These are phyloP conservation scores for Scaptomyza tumidula DNA, from an alignment of 2,888 invertebrate species.

Conservation along the genomic window DNA sequence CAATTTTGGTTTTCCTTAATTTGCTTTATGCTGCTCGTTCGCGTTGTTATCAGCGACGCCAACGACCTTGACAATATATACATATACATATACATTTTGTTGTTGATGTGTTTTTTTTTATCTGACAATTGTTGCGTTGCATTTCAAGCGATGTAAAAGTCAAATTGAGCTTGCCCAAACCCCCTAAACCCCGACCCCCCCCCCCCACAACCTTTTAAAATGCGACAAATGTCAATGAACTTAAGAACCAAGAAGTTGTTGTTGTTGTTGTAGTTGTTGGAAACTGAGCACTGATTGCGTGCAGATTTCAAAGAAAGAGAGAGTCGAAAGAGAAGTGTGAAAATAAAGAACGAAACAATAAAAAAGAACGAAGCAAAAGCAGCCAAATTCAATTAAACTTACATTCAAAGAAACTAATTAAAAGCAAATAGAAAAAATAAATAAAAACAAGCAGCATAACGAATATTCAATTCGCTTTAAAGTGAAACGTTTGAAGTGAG, in stretches of 20 bases:
- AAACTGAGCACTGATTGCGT: slow-evolving; percentile 34
- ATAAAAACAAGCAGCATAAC: not conserved
- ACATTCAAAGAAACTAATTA: slow-evolving; percentile 50
- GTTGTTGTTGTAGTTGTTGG: too few species aligned
- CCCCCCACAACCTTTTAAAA: slow-evolving; percentile 5
- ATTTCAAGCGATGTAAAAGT: slow-evolving; percentile 56
- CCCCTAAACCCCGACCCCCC: too few species aligned
- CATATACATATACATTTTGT: not conserved
- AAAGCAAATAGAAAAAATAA: slow-evolving; percentile 9
- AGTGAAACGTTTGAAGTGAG: too few species aligned
- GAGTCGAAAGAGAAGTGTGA: too few species aligned
- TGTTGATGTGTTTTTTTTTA: slow-evolving; percentile 27
- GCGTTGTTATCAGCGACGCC: slow-evolving; percentile 45
- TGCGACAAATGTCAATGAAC: slow-evolving; percentile 49
- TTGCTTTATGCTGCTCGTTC: slow-evolving; percentile 3
- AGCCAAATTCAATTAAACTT: slow-evolving; percentile 46
- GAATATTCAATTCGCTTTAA: not conserved
- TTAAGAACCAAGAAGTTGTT: slow-evolving; percentile 6
- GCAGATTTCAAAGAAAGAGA: slow-evolving; percentile 20
- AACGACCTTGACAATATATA: slow-evolving; percentile 64
- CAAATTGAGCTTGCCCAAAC: slow-evolving; percentile 15
- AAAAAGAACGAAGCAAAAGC: too few species aligned
- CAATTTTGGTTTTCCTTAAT: slow-evolving; percentile 27
- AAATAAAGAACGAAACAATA: too few species aligned
- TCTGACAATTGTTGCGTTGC: slow-evolving; percentile 66